Evolutionary conservation across 2,797 vertebrate genomes (phyloP).

Genomic region (Notamacropus eugenii): DNA sequence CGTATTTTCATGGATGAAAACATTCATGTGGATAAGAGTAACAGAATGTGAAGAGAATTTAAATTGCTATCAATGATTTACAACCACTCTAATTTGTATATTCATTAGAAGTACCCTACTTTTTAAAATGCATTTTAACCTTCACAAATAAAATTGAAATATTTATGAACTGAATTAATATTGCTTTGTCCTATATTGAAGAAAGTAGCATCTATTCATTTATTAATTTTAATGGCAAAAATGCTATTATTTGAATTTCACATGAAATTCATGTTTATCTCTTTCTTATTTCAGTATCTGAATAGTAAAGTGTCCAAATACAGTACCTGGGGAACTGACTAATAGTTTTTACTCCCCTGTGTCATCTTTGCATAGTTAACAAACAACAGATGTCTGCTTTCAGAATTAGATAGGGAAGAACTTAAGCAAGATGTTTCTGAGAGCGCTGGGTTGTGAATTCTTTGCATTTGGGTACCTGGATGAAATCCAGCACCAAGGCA

Average conservation of each 20-base stretch:
- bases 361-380: conserved; percentile 50
- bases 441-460: conserved; percentile 37
- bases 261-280: background rate
- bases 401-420: conserved; percentile 35
- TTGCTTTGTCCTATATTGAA: conserved; percentile 29
- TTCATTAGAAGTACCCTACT: conserved; percentile 34
- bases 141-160: conserved; percentile 2
- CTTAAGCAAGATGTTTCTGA: background rate
- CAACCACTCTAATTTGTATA: conserved; percentile 8
- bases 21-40: conserved; percentile 5
- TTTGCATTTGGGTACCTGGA: conserved; percentile 59
- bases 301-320: background rate
- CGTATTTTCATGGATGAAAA: conserved; percentile 10
- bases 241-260: background rate
- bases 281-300: conserved; percentile 1
- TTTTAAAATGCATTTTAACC: conserved; percentile 20
- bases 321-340: background rate
- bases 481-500: conserved; percentile 39
- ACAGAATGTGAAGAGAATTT: conserved; percentile 1
- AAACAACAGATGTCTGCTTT: conserved; percentile 63
- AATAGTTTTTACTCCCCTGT: background rate
- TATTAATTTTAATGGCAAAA: conserved; percentile 9
- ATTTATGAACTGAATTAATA: conserved; percentile 2
- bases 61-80: conserved; percentile 37
- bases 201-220: background rate